These are phyloP conservation scores for Trissolcus japonicus DNA, from an alignment of 2,888 invertebrate genomes.

Conservation along the genomic window DNA sequence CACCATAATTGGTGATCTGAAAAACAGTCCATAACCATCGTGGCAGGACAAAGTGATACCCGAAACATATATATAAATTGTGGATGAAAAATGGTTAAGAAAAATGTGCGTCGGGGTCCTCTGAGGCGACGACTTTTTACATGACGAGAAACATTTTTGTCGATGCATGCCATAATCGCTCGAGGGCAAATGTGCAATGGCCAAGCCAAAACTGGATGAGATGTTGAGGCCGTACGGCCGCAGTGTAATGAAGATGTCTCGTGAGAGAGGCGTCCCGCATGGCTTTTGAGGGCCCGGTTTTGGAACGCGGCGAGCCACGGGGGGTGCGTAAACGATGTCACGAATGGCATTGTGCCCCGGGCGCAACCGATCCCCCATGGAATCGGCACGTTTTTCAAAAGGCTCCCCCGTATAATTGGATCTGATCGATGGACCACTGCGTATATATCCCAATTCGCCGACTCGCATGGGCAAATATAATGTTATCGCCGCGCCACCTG, in stretches of 20 bases:
- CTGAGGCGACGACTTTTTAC: slow-evolving; percentile 7
- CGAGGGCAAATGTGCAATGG: slow-evolving; percentile 59
- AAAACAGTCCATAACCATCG: slow-evolving; percentile 2
- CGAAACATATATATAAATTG: slow-evolving; percentile 14
- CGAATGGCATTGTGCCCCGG: slow-evolving; percentile 62
- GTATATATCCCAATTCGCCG: slow-evolving; percentile 47
- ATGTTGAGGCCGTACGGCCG: slow-evolving; percentile 62
- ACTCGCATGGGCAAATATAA: slow-evolving; percentile 46
- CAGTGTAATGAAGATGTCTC: slow-evolving; percentile 73
- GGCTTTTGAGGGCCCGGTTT: slow-evolving; percentile 60
- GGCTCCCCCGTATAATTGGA: slow-evolving; percentile 64
- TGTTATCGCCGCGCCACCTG: slow-evolving; percentile 32
- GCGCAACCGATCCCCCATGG: slow-evolving; percentile 65
- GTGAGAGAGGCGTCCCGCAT: slow-evolving; percentile 68
- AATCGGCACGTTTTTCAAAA: slow-evolving; percentile 60
- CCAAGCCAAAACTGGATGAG: slow-evolving; percentile 59
- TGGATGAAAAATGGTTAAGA: slow-evolving; percentile 13
- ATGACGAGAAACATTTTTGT: slow-evolving; percentile 22
- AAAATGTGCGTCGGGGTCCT: slow-evolving; percentile 3
- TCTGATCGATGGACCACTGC: slow-evolving; percentile 59
- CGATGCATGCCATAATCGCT: slow-evolving; percentile 9
- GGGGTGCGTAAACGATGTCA: slow-evolving; percentile 73
- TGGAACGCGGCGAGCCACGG: slow-evolving; percentile 69
- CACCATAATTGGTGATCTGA: slow-evolving; percentile 14
- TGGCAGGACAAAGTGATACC: slow-evolving; percentile 8